These are phyloP conservation scores for Sylvia borin DNA, from an alignment of 2,797 vertebrate genomes.

Conservation along the genomic window DNA sequence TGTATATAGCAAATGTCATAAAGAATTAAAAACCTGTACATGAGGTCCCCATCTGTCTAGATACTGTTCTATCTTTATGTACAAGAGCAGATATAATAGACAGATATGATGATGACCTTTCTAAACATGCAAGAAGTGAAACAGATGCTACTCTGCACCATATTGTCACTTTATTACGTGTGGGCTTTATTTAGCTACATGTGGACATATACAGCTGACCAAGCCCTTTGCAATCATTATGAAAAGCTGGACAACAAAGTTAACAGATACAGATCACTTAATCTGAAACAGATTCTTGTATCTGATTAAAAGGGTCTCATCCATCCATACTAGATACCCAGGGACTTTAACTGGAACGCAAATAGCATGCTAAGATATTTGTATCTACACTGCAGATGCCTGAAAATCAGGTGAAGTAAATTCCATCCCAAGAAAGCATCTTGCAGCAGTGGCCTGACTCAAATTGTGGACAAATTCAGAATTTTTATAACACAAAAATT, in stretches of 20 bases:
- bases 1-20: background rate
- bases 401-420: background rate
- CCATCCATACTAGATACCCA: background rate
- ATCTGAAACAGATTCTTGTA: background rate
- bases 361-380: background rate
- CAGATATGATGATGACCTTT: background rate
- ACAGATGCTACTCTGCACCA: background rate
- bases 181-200: background rate
- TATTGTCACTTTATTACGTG: background rate
- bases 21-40: background rate
- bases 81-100: background rate
- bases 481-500: background rate
- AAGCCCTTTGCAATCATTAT: background rate
- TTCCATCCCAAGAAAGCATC: background rate
- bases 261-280: background rate
- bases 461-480: background rate
- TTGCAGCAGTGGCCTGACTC: background rate
- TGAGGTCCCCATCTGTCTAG: background rate
- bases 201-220: background rate
- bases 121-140: background rate
- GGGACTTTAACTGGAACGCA: background rate
- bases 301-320: background rate
- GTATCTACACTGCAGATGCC: background rate
- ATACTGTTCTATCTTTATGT: background rate
- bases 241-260: background rate